Conservation (phyloP, 1,140 invertebrate species). For the Plodia interpunctella region DNA sequence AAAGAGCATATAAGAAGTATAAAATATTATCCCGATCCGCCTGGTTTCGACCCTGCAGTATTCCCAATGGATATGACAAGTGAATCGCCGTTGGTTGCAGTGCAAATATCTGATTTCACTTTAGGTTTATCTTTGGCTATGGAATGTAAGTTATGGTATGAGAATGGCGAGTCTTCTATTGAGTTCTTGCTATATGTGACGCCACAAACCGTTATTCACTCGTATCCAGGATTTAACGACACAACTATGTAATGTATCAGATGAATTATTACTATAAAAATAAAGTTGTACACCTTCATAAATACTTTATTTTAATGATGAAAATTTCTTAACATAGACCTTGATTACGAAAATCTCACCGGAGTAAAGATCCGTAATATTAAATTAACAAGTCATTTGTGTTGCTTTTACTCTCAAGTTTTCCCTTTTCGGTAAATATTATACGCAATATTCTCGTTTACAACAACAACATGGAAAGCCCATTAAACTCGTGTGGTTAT, state of each 20-base stretch:
- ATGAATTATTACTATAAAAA: too few relatives aligned
- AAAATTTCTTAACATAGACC: too few relatives aligned
- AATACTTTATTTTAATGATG: too few relatives aligned
- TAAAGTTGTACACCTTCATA: too few relatives aligned
- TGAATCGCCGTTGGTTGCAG: conserved; percentile 42
- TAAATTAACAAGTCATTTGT: not conserved
- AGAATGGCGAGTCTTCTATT: conserved; percentile 38
- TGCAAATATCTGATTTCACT: conserved; percentile 56
- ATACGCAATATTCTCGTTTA: too few relatives aligned
- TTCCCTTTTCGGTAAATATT: not conserved
- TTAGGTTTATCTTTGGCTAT: conserved; percentile 50
- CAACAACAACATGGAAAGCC: not conserved
- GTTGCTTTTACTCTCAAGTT: not conserved
- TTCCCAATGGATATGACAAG: conserved; percentile 39
- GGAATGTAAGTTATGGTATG: conserved; percentile 58
- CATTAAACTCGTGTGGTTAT: not conserved
- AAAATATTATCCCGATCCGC: conserved; percentile 56
- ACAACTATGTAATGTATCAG: not conserved
- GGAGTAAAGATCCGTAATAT: not conserved
- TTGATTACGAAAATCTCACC: too few relatives aligned
- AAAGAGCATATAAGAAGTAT: conserved; percentile 57
- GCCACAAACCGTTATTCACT: conserved; percentile 20
- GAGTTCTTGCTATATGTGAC: conserved; percentile 54
- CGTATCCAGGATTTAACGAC: not conserved
- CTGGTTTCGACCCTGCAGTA: conserved; percentile 46